Percentiles rank a stretch among this genome's conserved stretches.
Conservation (phyloP, 2,113 vertebrate species). For the Peromyscus polionotus region DNA sequence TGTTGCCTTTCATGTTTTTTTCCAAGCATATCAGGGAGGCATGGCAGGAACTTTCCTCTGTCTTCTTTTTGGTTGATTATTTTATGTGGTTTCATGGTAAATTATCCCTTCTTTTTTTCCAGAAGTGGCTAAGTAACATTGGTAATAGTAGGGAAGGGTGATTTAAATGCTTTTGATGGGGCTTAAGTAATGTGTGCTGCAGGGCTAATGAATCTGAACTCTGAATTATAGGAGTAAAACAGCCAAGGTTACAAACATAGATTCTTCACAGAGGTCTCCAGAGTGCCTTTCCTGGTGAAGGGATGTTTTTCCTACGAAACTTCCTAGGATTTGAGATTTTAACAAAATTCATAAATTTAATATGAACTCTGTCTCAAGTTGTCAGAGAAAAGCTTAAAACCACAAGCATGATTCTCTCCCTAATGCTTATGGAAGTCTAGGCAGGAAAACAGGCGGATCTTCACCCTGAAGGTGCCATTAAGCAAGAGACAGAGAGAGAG, state of each 20-base stretch:
- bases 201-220: background rate
- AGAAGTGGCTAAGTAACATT: slow-evolving; percentile 19
- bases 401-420: background rate
- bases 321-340: background rate
- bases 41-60: background rate
- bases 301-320: background rate
- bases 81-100: slow-evolving; percentile 34
- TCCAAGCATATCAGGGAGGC: background rate
- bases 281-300: background rate
- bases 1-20: slow-evolving; percentile 6
- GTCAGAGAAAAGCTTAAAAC: slow-evolving; percentile 17
- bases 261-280: slow-evolving; percentile 18
- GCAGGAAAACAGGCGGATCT: background rate
- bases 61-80: slow-evolving; percentile 27
- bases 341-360: slow-evolving; percentile 34
- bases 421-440: background rate
- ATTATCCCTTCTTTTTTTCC: slow-evolving; percentile 48
- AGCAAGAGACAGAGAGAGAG: background rate
- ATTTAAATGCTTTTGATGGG: slow-evolving; percentile 55
- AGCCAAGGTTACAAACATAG: background rate
- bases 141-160: slow-evolving; percentile 1
- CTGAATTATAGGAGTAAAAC: slow-evolving; percentile 41
- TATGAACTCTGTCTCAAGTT: background rate
- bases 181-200: background rate
- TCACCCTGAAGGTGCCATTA: background rate